These are phyloP conservation scores for Steatocranus sp. DNA, from an alignment of 2,797 vertebrate genomes.

Conservation along the genomic window DNA sequence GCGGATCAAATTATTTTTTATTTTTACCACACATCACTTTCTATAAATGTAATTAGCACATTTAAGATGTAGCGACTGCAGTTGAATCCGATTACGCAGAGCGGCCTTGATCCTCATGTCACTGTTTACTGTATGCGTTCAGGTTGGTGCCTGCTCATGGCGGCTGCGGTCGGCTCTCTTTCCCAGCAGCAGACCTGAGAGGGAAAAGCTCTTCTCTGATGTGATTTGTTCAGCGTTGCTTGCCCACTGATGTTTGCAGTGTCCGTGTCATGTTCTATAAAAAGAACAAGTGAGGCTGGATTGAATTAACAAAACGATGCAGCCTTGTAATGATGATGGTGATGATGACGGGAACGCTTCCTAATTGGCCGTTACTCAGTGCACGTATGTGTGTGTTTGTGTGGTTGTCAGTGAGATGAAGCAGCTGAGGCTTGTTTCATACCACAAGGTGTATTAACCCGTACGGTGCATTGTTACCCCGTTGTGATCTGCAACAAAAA, in stretches of 20 bases:
- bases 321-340: slow-evolving; percentile 50
- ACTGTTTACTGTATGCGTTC: neutral
- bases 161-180: neutral
- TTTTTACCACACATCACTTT: neutral
- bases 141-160: neutral
- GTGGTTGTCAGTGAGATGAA: neutral
- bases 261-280: slow-evolving; percentile 60
- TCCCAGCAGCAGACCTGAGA: neutral
- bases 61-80: neutral
- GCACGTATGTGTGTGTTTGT: neutral
- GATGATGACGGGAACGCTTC: slow-evolving; percentile 44
- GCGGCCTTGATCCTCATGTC: neutral
- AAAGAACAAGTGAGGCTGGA: slow-evolving; percentile 58
- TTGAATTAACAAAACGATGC: slow-evolving; percentile 59
- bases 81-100: accelerated
- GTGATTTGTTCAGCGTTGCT: slow-evolving; percentile 11
- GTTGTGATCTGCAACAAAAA: slow-evolving; percentile 29
- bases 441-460: neutral
- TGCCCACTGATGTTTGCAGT: neutral
- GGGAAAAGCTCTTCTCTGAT: slow-evolving; percentile 6
- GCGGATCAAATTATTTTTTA: neutral
- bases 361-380: slow-evolving; percentile 29
- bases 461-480: slow-evolving; percentile 2
- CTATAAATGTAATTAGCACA: neutral
- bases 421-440: neutral